Percentiles rank a stretch among this genome's conserved stretches.
Conservation (phyloP, 2,888 invertebrate genomes). For the Trilocha varians region DNA sequence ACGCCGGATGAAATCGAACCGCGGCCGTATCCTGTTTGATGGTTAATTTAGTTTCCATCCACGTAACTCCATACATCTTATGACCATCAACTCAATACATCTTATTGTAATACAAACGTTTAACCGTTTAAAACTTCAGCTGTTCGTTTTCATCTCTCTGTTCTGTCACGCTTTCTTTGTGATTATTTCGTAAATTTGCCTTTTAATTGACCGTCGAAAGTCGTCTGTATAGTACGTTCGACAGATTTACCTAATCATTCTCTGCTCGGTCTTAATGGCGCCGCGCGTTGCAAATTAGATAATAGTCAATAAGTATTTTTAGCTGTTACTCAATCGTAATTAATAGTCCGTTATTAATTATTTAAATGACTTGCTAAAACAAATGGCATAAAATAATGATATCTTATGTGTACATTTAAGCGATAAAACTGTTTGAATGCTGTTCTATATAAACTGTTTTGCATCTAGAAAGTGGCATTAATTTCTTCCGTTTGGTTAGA, state of each 20-base stretch:
- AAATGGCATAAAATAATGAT: not conserved
- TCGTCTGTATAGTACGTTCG: not conserved
- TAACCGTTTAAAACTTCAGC: not conserved
- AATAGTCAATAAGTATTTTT: not conserved
- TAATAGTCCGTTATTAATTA: too few relatives aligned
- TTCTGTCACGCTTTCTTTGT: not conserved
- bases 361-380: not conserved
- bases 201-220: not conserved
- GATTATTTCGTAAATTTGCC: not conserved
- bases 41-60: not conserved
- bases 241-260: not conserved
- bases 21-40: not conserved
- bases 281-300: not conserved
- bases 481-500: not conserved
- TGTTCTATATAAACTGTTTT: not conserved
- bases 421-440: not conserved
- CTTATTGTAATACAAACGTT: not conserved
- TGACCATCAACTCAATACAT: not conserved
- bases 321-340: not conserved
- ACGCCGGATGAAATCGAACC: not conserved
- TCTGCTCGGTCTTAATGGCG: not conserved
- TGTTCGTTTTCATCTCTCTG: not conserved
- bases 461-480: not conserved
- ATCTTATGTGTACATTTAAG: not conserved
- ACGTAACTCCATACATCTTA: not conserved